phyloP scores from a whole-genome alignment of 2,888 invertebrate species.

The Dryadula phaetusa region DNA sequence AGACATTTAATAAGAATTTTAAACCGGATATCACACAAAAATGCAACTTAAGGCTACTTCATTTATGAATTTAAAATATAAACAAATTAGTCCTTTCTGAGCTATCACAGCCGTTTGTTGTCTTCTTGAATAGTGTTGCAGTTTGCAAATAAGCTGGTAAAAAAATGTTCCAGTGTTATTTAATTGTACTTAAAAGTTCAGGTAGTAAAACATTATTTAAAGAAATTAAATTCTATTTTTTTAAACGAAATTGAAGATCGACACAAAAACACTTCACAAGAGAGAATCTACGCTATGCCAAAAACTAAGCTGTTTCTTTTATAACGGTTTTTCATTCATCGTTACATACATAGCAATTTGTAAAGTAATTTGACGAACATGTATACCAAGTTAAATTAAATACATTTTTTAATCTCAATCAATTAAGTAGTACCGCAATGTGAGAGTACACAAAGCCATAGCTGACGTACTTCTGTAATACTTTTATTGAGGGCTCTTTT shows the following conservation, averaged over 20 bases:
- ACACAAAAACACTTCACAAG: neutral
- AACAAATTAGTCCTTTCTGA: neutral
- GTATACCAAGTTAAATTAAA: neutral
- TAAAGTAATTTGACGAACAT: neutral
- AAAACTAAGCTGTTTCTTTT: too few species aligned
- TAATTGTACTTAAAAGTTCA: neutral
- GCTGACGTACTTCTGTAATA: constrained; percentile 11
- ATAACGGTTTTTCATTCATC: too few species aligned
- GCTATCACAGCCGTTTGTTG: neutral
- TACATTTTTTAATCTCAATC: neutral
- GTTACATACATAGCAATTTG: too few species aligned
- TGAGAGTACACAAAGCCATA: neutral
- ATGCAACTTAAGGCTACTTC: too few species aligned
- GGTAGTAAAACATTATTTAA: neutral
- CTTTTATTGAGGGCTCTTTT: neutral
- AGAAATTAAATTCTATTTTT: neutral
- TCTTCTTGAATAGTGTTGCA: neutral
- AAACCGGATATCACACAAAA: too few species aligned
- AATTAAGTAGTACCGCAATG: constrained; percentile 5
- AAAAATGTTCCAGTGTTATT: neutral
- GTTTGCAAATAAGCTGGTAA: neutral
- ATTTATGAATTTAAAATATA: neutral
- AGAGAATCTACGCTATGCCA: neutral
- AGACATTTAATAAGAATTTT: too few species aligned
- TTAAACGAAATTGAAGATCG: too few species aligned